Base-by-base conservation (phyloP, 1,140 invertebrate species). In the Leptopilina clavipes region DNA sequence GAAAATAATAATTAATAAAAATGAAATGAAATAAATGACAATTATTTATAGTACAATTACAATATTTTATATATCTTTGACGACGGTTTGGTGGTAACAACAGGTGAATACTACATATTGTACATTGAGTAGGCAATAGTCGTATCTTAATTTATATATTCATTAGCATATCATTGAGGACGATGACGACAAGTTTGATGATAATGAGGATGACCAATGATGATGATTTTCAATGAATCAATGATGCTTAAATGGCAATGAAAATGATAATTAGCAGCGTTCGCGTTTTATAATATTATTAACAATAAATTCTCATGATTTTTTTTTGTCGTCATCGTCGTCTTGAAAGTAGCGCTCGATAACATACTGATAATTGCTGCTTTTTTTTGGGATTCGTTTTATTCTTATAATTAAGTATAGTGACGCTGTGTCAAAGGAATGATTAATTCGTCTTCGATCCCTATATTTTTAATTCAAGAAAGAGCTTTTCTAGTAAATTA, bases 101-200 rank as follows among this genome's bases (percentile, higher is more conserved):
- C 89, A 91, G 89, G 88, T 91, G 90, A 91, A 90, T 91, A 90
- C 90, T 90, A 91, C 88, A 90, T 91, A 91, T 91, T 91, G 89
- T 91, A 91, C 90, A 91, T 90, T 90, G 86, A 91, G 85, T 90
- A 91, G 90, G 90, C 90, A 87, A 89, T 89, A 90, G 87, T 91
- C 86, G 85, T 90, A 89, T 87, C 87, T 87, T 88, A 87, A 85
- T 86, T n/a, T n/a, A 86, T 85, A 85, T 86, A 86, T 85, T 84
- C 74, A 48, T 22, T 75, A 73, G 37, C 70, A 83, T 83, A 83
- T 80, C 75, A 84, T 82, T 78, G 82, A 82, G 76, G 75, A 79
- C 76, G 78, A 56, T 79, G 78, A 82, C 82, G 74, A 79, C 79
- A 81, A 85, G 74, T 76, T n/a, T 65, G 11, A 31, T 37, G 14